A percentile compares a stretch with the other conserved stretches of the same genome.
Conservation (phyloP, 2,797 vertebrate species). For the Lutjanus campechanus region DNA sequence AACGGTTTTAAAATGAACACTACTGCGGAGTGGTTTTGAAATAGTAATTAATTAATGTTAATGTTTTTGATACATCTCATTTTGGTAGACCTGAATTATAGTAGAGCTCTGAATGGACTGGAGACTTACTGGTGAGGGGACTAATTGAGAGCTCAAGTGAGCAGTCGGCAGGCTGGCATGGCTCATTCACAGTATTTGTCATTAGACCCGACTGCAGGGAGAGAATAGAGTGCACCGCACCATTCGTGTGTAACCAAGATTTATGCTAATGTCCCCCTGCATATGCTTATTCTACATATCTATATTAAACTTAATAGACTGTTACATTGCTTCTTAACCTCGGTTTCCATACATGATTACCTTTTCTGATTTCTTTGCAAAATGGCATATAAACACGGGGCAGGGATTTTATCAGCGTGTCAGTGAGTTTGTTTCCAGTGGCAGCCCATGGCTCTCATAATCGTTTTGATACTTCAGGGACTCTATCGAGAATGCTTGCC, state of each 20-base stretch:
- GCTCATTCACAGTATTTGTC: slow-evolving; percentile 86
- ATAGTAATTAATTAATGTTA: slow-evolving; percentile 4
- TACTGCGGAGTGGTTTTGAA: not conserved
- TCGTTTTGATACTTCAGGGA: slow-evolving; percentile 85
- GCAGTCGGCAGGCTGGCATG: slow-evolving; percentile 78
- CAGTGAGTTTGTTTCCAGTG: slow-evolving; percentile 93
- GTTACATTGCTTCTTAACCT: slow-evolving; percentile 99
- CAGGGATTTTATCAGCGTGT: slow-evolving; percentile 95
- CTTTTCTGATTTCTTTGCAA: slow-evolving; percentile 99
- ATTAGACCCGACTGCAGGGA: slow-evolving; percentile 83
- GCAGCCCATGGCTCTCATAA: slow-evolving; percentile 86
- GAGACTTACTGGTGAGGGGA: slow-evolving; percentile 65
- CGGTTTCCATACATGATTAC: slow-evolving; percentile 99
- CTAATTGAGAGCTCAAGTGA: slow-evolving; percentile 88
- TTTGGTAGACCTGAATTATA: slow-evolving; percentile 30
- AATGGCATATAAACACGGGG: slow-evolving; percentile 96
- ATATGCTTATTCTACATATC: slow-evolving; percentile 99
- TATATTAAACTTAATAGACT: slow-evolving; percentile 99
- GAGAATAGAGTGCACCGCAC: slow-evolving; percentile 81
- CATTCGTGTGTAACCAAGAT: slow-evolving; percentile 95
- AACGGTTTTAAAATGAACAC: not conserved
- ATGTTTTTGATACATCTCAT: slow-evolving; percentile 33
- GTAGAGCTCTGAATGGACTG: slow-evolving; percentile 47
- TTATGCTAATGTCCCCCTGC: slow-evolving; percentile 98
- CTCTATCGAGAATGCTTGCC: slow-evolving; percentile 80